Conservation (phyloP, 1,140 invertebrate species). For the Lycorma delicatula region DNA sequence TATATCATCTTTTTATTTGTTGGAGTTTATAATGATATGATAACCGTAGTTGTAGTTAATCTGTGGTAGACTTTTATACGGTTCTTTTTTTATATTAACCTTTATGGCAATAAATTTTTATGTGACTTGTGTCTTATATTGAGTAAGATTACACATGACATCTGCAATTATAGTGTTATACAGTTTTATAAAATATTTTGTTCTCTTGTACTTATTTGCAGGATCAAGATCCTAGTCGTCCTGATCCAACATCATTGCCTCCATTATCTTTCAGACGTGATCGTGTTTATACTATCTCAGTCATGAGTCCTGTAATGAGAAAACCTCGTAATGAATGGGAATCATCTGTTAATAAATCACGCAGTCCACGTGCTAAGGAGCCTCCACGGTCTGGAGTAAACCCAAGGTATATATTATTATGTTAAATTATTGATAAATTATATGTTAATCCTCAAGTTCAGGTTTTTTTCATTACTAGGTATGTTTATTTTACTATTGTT, state of each 20-base stretch:
- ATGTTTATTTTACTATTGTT: too few relatives aligned
- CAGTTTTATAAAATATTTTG: neutral
- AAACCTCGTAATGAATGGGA: constrained; percentile 35
- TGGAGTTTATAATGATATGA: too few relatives aligned
- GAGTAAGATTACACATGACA: too few relatives aligned
- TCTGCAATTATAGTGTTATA: too few relatives aligned
- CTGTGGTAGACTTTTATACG: too few relatives aligned
- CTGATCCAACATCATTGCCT: constrained; percentile 29
- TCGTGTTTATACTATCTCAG: constrained; percentile 75
- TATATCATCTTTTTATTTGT: too few relatives aligned
- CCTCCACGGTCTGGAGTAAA: constrained; percentile 51
- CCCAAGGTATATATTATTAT: constrained; percentile 43
- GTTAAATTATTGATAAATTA: neutral
- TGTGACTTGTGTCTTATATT: too few relatives aligned
- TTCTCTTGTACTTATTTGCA: neutral
- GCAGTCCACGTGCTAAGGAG: constrained; percentile 40
- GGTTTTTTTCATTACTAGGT: too few relatives aligned
- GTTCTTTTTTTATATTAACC: too few relatives aligned
- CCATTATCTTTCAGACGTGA: constrained; percentile 55
- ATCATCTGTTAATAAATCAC: constrained; percentile 18
- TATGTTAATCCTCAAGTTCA: too few relatives aligned
- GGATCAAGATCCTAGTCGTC: constrained; percentile 10
- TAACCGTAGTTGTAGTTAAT: too few relatives aligned
- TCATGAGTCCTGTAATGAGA: constrained; percentile 65
- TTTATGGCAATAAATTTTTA: too few relatives aligned